Base-by-base conservation (phyloP, 2,888 invertebrate species). In the Ellobium chinense region DNA sequence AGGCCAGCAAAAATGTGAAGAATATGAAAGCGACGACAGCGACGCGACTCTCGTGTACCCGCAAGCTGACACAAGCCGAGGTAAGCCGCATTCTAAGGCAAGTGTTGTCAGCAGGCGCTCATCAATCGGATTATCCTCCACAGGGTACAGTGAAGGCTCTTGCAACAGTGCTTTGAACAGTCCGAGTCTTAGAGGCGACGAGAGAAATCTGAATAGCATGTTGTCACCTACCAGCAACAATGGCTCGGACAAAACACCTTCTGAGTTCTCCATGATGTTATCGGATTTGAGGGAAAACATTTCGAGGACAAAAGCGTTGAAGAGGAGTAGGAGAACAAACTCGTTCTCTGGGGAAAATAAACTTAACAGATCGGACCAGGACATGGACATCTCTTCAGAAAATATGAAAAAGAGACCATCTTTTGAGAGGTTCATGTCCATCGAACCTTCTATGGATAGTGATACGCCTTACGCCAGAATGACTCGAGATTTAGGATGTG, bases 251-350 rank as follows among this genome's bases (percentile, higher is more conserved):
- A 34, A 69, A 34, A 37, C 66, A 27, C 14, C 27, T 62, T 58
- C 56, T 0, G 80, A 80, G 27, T 34, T 80, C 1, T 66, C 80
- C 24, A n/a, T 54, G 34, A 60, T 80, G 24, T 62, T 80, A 0
- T 69, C 68, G 1, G 80, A 80, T 36, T 46, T 80, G 18, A 68
- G 80, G 36, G 80, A 80, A 24, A 75, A 69, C 36, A 75, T 80
- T n/a, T 75, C 80, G 2, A 80, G 75, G 39, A 60, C 73, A 3
- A 80, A 80, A 58, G 80, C 80, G 14, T 69, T 80, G 75, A 80
- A 69, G 24, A 31, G 80, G 7, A 69, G 62, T 14, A 56, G 80
- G 24, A 46, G 80, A 34, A 80, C 80, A 3, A 75, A 80, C 34
- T 80, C 80, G 1, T 80, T 80, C 54, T 80, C 75, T 34, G 78